Conservation (phyloP, 2,797 vertebrate species). For the Centroberyx gerrardi region DNA sequence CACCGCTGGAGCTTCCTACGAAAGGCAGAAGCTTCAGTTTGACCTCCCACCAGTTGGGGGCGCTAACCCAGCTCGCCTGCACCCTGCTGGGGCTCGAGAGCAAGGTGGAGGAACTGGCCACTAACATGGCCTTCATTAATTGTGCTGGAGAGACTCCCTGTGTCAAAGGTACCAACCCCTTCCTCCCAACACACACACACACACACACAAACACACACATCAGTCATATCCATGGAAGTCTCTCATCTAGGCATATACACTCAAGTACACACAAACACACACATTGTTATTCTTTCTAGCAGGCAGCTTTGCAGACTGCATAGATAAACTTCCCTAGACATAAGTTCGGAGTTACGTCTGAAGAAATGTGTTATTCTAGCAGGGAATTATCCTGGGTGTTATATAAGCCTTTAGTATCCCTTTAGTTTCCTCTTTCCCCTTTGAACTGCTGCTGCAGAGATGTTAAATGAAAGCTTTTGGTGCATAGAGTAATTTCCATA, state of each 20-base stretch:
- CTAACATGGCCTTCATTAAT: constrained; percentile 85
- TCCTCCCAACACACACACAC: not conserved
- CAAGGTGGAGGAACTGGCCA: constrained; percentile 85
- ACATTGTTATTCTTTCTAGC: constrained; percentile 31
- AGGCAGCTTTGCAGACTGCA: constrained; percentile 5
- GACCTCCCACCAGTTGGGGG: constrained; percentile 90
- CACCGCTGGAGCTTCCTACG: constrained; percentile 81
- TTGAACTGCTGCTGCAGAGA: constrained; percentile 73
- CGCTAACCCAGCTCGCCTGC: constrained; percentile 88
- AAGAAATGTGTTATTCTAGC: constrained; percentile 62
- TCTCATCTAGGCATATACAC: constrained; percentile 21
- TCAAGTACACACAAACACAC: constrained; percentile 12
- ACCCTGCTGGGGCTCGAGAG: constrained; percentile 90
- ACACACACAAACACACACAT: not conserved
- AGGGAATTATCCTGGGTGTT: constrained; percentile 68
- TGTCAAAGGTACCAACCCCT: constrained; percentile 86
- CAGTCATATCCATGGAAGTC: not conserved
- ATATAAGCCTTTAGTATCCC: constrained; percentile 68
- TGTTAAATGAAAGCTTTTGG: constrained; percentile 87
- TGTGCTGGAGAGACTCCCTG: constrained; percentile 80
- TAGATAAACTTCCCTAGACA: not conserved
- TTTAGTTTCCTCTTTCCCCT: constrained; percentile 67
- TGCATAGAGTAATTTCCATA: constrained; percentile 89
- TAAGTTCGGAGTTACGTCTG: constrained; percentile 49
- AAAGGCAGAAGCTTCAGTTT: constrained; percentile 87